Percentiles rank a stretch among this genome's conserved stretches.
Conservation (phyloP, 2,797 vertebrate genomes). For the Falco rusticolus region DNA sequence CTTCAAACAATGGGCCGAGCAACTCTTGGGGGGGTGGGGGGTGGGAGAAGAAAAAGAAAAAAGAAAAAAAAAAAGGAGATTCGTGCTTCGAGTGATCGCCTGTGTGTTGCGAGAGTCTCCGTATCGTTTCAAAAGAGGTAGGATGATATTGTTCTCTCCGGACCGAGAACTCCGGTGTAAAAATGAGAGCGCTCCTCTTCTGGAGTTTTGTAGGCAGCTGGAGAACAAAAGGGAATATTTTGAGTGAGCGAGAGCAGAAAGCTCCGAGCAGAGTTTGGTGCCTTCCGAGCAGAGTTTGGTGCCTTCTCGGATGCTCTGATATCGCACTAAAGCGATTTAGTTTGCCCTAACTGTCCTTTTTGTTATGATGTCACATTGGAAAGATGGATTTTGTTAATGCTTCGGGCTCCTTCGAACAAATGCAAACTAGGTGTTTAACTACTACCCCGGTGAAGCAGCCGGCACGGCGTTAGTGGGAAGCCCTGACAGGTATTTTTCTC, state of each 20-base stretch:
- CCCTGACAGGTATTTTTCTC: background rate
- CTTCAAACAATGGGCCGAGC: slow-evolving; percentile 43
- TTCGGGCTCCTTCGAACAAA: background rate
- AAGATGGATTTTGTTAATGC: background rate
- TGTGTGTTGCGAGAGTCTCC: background rate
- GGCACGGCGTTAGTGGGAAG: background rate
- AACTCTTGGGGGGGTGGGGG: background rate
- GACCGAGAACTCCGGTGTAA: background rate
- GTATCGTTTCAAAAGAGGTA: slow-evolving; percentile 1
- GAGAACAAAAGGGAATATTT: slow-evolving; percentile 28
- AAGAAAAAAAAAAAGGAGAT: background rate
- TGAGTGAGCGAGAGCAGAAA: background rate
- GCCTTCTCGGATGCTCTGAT: background rate
- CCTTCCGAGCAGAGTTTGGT: background rate
- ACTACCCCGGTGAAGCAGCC: background rate
- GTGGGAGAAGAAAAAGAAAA: background rate
- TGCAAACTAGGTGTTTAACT: background rate
- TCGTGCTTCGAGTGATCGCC: background rate
- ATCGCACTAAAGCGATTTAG: background rate
- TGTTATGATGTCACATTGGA: background rate
- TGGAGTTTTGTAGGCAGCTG: slow-evolving; percentile 34
- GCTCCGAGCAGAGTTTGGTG: background rate
- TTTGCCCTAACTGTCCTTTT: background rate
- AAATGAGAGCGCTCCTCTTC: slow-evolving; percentile 20
- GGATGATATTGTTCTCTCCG: slow-evolving; percentile 24